phyloP scores from a whole-genome alignment of 2,888 invertebrate genomes.

The Pediacus dermestoides region DNA sequence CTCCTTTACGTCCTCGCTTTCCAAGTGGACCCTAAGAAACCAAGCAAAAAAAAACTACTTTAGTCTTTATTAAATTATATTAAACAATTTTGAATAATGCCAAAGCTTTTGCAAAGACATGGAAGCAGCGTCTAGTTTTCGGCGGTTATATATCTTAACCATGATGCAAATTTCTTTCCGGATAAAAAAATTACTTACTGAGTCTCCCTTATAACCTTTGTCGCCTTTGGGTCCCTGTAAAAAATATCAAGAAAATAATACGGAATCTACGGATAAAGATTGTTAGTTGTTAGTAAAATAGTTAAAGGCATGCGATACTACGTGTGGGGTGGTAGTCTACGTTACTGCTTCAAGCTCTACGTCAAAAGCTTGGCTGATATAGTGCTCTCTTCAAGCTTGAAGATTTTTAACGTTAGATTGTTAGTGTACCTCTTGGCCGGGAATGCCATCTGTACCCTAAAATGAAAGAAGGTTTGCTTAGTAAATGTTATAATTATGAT shows the following conservation, averaged over 20 bases:
- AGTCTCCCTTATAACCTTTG: constrained; percentile 80
- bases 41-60: no score
- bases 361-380: constrained; percentile 2
- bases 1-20: constrained; percentile 87
- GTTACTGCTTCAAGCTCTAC: constrained; percentile 16
- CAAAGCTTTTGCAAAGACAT: no score
- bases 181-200: no score
- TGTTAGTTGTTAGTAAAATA: constrained; percentile 10
- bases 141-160: no score
- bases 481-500: no score
- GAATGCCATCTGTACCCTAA: constrained; percentile 92
- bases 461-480: no score
- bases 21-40: constrained; percentile 76
- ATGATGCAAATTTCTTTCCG: no score
- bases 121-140: no score
- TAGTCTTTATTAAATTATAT: no score
- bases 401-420: constrained; percentile 12
- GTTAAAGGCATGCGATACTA: constrained; percentile 20
- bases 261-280: constrained; percentile 5
- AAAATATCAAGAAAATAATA: constrained; percentile 10
- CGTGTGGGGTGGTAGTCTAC: no score
- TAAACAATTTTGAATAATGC: no score
- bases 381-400: constrained; percentile 4
- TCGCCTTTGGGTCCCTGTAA: constrained; percentile 82
- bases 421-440: constrained; percentile 76